Evolutionary conservation across 2,888 invertebrate species (phyloP).

Genomic region (Rhopalosiphum nymphaeae): DNA sequence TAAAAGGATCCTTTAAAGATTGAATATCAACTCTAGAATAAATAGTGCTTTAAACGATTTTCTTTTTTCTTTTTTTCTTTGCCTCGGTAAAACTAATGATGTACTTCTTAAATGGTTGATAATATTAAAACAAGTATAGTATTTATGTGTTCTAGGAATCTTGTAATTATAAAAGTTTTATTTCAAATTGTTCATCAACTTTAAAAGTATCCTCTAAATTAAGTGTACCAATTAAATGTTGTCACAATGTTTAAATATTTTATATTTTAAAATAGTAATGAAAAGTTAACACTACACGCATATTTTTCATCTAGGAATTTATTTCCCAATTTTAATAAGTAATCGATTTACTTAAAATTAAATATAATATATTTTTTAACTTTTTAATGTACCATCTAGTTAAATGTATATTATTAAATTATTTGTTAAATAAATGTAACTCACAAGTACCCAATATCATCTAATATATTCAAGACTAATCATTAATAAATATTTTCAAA

Average conservation of each 20-base stretch:
- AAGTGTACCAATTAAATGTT: not conserved
- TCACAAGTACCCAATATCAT: not conserved
- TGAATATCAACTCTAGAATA: not conserved
- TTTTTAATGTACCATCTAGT: not conserved
- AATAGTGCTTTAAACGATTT: not conserved
- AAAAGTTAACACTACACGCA: not conserved
- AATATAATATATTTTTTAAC: not conserved
- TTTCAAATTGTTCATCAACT: not conserved
- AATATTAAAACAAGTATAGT: not conserved
- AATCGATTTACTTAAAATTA: not conserved
- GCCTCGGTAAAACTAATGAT: not conserved
- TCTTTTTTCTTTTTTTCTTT: not conserved
- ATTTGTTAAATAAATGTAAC: not conserved
- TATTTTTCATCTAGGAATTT: not conserved
- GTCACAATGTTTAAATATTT: not conserved
- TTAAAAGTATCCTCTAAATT: not conserved
- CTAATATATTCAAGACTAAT: not conserved
- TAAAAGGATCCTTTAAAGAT: not conserved
- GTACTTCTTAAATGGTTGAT: not conserved
- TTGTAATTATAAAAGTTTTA: not conserved
- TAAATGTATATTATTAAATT: not conserved
- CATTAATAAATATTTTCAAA: not conserved
- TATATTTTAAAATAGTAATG: not conserved
- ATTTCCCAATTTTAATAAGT: not conserved
- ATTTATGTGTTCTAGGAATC: not conserved